These are phyloP conservation scores for Vanessa tameamea DNA, from an alignment of 1,140 invertebrate species.

Conservation along the genomic window DNA sequence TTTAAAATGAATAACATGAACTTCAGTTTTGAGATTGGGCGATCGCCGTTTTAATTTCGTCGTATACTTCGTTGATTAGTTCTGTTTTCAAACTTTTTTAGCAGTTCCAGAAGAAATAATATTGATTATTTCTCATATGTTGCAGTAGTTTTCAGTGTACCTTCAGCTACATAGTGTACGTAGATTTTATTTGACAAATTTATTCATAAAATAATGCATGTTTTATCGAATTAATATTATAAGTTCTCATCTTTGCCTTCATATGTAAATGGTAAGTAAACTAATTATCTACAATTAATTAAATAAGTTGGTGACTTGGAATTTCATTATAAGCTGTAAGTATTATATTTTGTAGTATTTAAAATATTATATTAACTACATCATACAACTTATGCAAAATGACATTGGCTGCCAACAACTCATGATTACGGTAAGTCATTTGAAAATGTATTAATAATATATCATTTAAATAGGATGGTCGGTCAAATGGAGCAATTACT, in stretches of 20 bases:
- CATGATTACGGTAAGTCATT: slow-evolving; percentile 9
- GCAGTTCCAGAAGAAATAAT: slow-evolving; percentile 4
- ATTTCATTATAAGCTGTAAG: slow-evolving; percentile 12
- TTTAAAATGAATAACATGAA: not conserved
- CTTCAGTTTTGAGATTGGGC: not conserved
- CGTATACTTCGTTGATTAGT: not conserved
- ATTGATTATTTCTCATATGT: not conserved
- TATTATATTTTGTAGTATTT: slow-evolving; percentile 7
- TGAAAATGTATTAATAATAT: not conserved
- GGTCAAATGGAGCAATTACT: not conserved
- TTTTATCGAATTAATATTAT: not conserved
- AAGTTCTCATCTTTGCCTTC: not conserved
- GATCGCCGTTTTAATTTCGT: not conserved
- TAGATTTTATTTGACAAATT: slow-evolving; percentile 4
- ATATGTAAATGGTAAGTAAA: not conserved
- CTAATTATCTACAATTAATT: not conserved
- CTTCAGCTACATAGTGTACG: not conserved
- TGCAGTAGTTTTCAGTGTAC: not conserved
- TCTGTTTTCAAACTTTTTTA: slow-evolving; percentile 8
- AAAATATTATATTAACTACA: not conserved
- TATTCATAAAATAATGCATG: slow-evolving; percentile 6
- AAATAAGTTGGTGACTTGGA: slow-evolving; percentile 1
- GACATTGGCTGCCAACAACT: not conserved
- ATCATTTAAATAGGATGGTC: not conserved
- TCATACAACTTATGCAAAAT: not conserved